A percentile compares a stretch with the other conserved stretches of the same genome.
phyloP scores from a whole-genome alignment of 2,888 invertebrate species.

The Pseudococcus longispinus region DNA sequence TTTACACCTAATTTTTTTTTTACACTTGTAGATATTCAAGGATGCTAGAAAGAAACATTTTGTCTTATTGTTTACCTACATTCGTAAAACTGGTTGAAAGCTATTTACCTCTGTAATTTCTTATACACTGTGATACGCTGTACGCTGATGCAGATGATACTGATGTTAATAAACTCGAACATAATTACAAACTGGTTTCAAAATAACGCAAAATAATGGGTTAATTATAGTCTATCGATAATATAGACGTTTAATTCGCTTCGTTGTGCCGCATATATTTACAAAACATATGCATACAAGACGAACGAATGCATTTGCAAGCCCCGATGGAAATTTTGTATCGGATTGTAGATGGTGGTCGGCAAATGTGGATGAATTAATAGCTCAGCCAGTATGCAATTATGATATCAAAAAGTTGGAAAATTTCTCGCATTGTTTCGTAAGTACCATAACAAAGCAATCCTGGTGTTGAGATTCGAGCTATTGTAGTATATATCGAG shows the following conservation, averaged over 20 bases:
- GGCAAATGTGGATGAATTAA: not conserved
- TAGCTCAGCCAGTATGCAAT: not conserved
- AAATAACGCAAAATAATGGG: not conserved
- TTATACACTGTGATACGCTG: not conserved
- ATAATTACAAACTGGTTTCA: slow-evolving; percentile 26
- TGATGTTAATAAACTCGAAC: slow-evolving; percentile 22
- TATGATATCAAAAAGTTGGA: not conserved
- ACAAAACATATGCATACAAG: not conserved
- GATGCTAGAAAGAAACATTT: not conserved
- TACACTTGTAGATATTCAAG: not conserved
- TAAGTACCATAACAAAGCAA: not conserved
- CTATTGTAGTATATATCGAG: not conserved
- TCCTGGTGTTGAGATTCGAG: not conserved
- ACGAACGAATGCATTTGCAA: not conserved
- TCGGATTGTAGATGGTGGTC: not conserved
- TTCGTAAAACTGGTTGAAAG: not conserved
- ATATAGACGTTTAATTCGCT: slow-evolving; percentile 6
- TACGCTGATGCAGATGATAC: not conserved
- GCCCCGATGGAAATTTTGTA: not conserved
- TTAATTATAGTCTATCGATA: not conserved
- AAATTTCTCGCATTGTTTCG: not conserved
- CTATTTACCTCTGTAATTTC: not conserved
- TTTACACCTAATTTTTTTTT: not conserved
- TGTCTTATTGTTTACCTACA: not conserved
- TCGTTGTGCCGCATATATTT: not conserved